A percentile compares a stretch with the other conserved stretches of the same genome.
Evolutionary conservation across 2,797 vertebrate genomes (phyloP).

Genomic region (Sebastes glaucus): DNA sequence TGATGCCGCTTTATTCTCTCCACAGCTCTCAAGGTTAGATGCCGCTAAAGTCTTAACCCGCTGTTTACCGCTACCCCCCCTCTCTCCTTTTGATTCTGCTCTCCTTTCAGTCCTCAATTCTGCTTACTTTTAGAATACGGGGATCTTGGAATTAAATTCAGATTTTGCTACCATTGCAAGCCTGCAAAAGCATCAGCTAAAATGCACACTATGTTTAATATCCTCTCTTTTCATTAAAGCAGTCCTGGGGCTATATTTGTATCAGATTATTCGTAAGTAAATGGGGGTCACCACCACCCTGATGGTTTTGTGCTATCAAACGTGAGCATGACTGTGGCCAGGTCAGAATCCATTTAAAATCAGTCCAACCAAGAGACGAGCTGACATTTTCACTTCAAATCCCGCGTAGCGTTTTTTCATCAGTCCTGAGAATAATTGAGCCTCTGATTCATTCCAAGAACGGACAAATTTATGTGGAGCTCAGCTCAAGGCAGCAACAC

Average conservation of each 20-base stretch:
- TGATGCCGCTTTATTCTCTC: slow-evolving; percentile 65
- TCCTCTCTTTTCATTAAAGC: neutral
- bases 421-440: slow-evolving; percentile 40
- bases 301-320: slow-evolving; percentile 4
- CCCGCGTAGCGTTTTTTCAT: slow-evolving; percentile 19
- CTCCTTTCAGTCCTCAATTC: slow-evolving; percentile 2
- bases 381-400: slow-evolving; percentile 36
- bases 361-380: slow-evolving; percentile 13
- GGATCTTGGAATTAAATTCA: neutral
- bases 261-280: neutral
- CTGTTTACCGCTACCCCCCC: slow-evolving; percentile 31
- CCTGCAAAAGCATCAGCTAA: neutral
- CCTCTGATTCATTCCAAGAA: slow-evolving; percentile 44
- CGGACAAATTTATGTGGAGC: slow-evolving; percentile 25
- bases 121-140: neutral
- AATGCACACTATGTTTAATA: neutral
- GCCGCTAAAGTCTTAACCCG: slow-evolving; percentile 53
- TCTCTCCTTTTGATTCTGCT: neutral
- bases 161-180: neutral
- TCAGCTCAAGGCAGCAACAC: slow-evolving; percentile 53
- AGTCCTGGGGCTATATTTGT: neutral
- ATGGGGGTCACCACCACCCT: neutral
- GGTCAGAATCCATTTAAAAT: slow-evolving; percentile 27
- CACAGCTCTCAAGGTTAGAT: slow-evolving; percentile 74
- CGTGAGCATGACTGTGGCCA: neutral